phyloP scores from a whole-genome alignment of 2,797 vertebrate genomes.

The Tolypeutes matacus region DNA sequence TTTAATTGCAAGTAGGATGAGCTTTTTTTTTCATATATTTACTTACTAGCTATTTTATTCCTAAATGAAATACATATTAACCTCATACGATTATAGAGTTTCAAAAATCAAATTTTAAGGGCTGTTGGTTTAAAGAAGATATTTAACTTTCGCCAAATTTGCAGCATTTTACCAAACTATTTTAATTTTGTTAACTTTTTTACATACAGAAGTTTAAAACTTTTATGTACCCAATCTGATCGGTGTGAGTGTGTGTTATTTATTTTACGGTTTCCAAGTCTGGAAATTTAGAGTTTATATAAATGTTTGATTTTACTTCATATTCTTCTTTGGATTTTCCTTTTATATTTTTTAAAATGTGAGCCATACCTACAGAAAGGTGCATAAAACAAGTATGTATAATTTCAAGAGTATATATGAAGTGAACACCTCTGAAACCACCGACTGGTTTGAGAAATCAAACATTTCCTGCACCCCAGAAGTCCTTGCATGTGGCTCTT shows the following conservation, averaged over 20 bases:
- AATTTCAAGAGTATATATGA: not conserved
- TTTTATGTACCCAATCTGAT: not conserved
- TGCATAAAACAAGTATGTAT: not conserved
- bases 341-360: not conserved
- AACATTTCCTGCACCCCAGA: not conserved
- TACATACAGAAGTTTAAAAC: not conserved
- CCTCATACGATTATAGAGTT: not conserved
- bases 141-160: not conserved
- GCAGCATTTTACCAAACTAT: slow-evolving; percentile 5
- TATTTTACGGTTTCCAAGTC: not conserved
- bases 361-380: not conserved
- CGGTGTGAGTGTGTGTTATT: not conserved
- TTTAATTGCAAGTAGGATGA: not conserved
- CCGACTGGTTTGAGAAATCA: not conserved
- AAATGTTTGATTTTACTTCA: not conserved
- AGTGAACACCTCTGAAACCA: not conserved
- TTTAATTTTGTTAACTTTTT: not conserved
- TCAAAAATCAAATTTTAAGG: not conserved
- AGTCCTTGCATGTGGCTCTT: not conserved
- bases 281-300: slow-evolving; percentile 3
- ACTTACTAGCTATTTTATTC: not conserved
- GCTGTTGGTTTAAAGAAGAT: not conserved
- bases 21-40: not conserved
- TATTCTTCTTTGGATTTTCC: not conserved
- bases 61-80: not conserved